Conservation (phyloP, 2,888 invertebrate species). For the Tinea semifulvella region DNA sequence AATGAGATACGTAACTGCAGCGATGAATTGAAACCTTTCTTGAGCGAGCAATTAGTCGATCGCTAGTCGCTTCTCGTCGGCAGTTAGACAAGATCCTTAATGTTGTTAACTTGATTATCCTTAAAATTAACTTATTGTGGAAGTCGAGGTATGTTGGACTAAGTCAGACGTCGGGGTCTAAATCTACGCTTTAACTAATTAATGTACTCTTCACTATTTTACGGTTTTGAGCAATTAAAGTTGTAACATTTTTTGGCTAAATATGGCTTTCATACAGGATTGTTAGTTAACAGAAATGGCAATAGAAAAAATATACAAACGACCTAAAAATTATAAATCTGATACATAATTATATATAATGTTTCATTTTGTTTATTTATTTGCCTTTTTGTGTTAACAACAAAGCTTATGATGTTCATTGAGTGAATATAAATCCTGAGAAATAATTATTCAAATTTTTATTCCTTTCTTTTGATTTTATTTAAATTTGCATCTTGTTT, state of each 20-base stretch:
- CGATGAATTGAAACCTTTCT: no score
- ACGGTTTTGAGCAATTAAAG: conserved; percentile 10
- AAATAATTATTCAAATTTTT: no score
- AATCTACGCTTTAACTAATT: background rate
- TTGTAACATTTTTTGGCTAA: conserved; percentile 10
- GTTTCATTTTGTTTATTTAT: background rate
- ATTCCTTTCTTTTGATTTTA: no score
- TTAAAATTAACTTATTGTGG: conserved; percentile 9
- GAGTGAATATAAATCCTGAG: no score
- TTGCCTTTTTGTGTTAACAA: background rate
- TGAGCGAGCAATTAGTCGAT: no score
- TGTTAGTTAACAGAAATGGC: conserved; percentile 5
- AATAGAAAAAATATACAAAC: conserved; percentile 9
- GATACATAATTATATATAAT: background rate
- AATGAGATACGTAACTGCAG: no score
- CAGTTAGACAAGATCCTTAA: no score
- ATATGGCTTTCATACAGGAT: conserved; percentile 10
- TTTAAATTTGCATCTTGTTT: no score
- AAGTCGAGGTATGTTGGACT: conserved; percentile 4
- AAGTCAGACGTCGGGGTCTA: background rate
- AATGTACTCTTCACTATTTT: conserved; percentile 5
- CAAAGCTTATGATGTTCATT: no score
- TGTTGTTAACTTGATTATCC: background rate
- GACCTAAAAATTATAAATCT: conserved; percentile 3
- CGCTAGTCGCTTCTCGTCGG: no score